A percentile compares a stretch with the other conserved stretches of the same genome.
Evolutionary conservation across 2,113 vertebrate species (phyloP).

Genomic region (Syngnathus floridae): DNA sequence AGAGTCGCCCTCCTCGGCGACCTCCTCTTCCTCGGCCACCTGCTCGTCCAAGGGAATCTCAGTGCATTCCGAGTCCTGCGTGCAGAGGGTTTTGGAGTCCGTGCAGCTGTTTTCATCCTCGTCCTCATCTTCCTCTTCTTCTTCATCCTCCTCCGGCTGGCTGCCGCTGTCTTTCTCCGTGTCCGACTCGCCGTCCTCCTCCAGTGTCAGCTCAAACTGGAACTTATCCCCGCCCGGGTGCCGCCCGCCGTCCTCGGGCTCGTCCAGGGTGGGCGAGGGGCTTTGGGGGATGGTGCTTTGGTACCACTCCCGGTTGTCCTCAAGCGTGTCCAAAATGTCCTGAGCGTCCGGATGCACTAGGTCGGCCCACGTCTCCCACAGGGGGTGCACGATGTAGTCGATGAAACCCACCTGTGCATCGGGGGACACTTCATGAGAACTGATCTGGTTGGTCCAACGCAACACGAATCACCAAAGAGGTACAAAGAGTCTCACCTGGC

Average conservation of each 20-base stretch:
- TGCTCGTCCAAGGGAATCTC: slow-evolving; percentile 93
- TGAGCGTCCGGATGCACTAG: slow-evolving; percentile 96
- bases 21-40: slow-evolving; percentile 79
- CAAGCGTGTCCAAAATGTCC: slow-evolving; percentile 94
- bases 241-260: slow-evolving; percentile 81
- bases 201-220: slow-evolving; percentile 95
- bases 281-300: slow-evolving; percentile 99
- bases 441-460: not conserved
- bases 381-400: slow-evolving; percentile 97
- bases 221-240: slow-evolving; percentile 91
- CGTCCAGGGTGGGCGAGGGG: slow-evolving; percentile 87
- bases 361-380: slow-evolving; percentile 99
- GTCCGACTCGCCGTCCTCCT: slow-evolving; percentile 94
- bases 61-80: slow-evolving; percentile 97
- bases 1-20: slow-evolving; percentile 66
- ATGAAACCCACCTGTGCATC: slow-evolving; percentile 89
- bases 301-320: slow-evolving; percentile 99
- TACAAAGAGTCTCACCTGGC: slow-evolving; percentile 75
- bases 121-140: slow-evolving; percentile 70
- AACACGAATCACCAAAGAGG: not conserved
- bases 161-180: slow-evolving; percentile 95
- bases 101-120: slow-evolving; percentile 84
- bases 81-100: slow-evolving; percentile 96
- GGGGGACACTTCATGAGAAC: not conserved
- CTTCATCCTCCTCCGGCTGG: slow-evolving; percentile 82